A percentile compares a stretch with the other conserved stretches of the same genome.
phyloP scores from a whole-genome alignment of 2,888 invertebrate genomes.

The Dichetophora obliterata region DNA sequence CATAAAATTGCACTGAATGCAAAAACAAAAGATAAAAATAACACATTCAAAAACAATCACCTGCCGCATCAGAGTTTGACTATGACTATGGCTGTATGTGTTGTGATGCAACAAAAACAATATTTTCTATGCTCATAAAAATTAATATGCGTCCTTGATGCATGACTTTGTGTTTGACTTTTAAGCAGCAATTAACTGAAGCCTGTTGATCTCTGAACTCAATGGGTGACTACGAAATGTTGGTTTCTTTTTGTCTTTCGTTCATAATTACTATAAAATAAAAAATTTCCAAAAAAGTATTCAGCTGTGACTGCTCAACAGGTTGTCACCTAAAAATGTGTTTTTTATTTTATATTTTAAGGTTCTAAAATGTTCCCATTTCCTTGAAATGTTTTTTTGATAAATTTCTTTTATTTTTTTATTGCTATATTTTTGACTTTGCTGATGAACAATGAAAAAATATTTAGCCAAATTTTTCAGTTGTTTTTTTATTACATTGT shows the following conservation, averaged over 20 bases:
- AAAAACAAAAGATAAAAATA: background rate
- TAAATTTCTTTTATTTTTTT: background rate
- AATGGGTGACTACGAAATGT: background rate
- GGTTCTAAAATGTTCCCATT: background rate
- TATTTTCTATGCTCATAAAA: constrained; percentile 62
- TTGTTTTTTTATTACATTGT: constrained; percentile 7
- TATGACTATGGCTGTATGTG: background rate
- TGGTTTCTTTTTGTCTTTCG: background rate
- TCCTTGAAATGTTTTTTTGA: background rate
- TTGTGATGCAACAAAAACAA: constrained; percentile 58
- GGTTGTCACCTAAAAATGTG: constrained; percentile 8
- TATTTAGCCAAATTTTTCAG: background rate
- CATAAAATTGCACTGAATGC: background rate
- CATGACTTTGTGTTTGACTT: background rate
- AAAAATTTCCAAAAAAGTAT: background rate
- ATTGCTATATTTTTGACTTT: background rate
- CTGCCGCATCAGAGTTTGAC: constrained; percentile 16
- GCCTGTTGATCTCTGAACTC: background rate
- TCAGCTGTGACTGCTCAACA: constrained; percentile 9
- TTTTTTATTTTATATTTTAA: background rate
- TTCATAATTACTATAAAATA: constrained; percentile 18
- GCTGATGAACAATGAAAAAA: background rate
- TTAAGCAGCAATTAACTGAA: background rate
- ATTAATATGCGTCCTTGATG: constrained; percentile 65
- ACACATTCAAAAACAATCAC: background rate